Evolutionary conservation across 2,888 invertebrate genomes (phyloP), one percentile per base, ranked within the genome.

Genomic region (Meteorus cinctellus): DNA sequence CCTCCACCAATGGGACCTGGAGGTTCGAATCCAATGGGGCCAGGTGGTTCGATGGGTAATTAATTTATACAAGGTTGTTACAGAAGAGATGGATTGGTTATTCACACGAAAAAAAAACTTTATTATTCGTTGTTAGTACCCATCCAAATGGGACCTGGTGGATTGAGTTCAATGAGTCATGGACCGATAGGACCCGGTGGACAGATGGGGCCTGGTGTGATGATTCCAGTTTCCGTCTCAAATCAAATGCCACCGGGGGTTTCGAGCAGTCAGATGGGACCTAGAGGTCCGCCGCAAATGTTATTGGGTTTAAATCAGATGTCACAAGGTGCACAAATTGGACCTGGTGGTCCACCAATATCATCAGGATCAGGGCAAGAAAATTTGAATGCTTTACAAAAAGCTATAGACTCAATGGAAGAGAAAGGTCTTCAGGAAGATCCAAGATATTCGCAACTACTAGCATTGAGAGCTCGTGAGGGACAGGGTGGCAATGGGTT

Each of bases 351-450:
- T 3, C 89, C 90, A 19, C 88, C 90, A 79, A 90, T 90, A 41
- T 90, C 92, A 78, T 90, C 92, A 12, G 86, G 88, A 29, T 82
- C 89, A 16, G 93, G 93, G 0, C 95, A 96, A 84, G 96, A 97
- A 84, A 97, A 96, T 88, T 91, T 97, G n/a, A 95, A 94, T 87
- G 96, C 96, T 1, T 90, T 97, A 19, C 97, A 97, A 86, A 92
- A 96, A 81, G 97, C 97, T 29, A 97, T 98, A 72, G 96, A 96
- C 86, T 95, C 96, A 0, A 97, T 98, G 97, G 98, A 98, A 89
- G 98, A 98, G 87, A 97, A 97, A 86, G 98, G 97, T 0, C 91
- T 98, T 85, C 96, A 97, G 87, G 97, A 97, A 86, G 98, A 98
- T 91, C 97, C 97, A 0, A 92, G 97, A 75, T 98, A 97, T 89